These are phyloP conservation scores for silkworm (Bombyx mori) DNA, from an alignment of 1,140 invertebrate species.

Conservation along the genomic window DNA sequence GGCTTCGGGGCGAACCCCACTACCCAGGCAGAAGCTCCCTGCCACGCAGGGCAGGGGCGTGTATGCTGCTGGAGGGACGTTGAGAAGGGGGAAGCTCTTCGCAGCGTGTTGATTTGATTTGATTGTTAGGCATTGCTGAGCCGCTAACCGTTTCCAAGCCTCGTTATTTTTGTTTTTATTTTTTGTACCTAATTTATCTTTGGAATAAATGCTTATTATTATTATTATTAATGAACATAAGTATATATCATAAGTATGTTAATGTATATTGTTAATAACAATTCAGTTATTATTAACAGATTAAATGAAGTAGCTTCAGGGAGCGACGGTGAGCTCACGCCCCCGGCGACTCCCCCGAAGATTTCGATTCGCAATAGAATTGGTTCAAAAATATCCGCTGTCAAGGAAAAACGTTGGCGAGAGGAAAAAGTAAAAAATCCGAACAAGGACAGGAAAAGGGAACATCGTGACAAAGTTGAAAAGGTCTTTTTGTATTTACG, in stretches of 20 bases:
- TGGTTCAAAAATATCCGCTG: constrained; percentile 30
- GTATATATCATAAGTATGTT: neutral
- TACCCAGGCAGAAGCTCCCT: too few relatives aligned
- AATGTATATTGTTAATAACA: neutral
- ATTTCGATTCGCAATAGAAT: constrained; percentile 38
- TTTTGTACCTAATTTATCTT: too few relatives aligned
- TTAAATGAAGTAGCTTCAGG: constrained; percentile 37
- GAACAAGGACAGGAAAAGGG: constrained; percentile 27
- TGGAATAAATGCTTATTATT: too few relatives aligned
- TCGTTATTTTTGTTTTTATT: too few relatives aligned
- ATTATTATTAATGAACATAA: neutral
- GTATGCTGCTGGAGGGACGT: too few relatives aligned
- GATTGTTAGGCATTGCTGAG: too few relatives aligned
- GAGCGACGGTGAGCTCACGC: constrained; percentile 30
- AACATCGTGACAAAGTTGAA: constrained; percentile 37
- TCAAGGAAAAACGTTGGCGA: constrained; percentile 27
- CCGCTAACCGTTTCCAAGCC: too few relatives aligned
- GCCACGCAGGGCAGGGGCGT: too few relatives aligned
- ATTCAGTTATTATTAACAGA: constrained; percentile 22
- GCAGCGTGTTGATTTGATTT: too few relatives aligned
- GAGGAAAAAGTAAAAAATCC: constrained; percentile 28
- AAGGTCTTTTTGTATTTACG: constrained; percentile 32
- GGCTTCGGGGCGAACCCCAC: too few relatives aligned
- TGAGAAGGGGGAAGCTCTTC: too few relatives aligned
- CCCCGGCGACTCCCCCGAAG: constrained; percentile 22